Base-by-base conservation (phyloP, 1,140 invertebrate species). In the Drosophila lacertosa region DNA sequence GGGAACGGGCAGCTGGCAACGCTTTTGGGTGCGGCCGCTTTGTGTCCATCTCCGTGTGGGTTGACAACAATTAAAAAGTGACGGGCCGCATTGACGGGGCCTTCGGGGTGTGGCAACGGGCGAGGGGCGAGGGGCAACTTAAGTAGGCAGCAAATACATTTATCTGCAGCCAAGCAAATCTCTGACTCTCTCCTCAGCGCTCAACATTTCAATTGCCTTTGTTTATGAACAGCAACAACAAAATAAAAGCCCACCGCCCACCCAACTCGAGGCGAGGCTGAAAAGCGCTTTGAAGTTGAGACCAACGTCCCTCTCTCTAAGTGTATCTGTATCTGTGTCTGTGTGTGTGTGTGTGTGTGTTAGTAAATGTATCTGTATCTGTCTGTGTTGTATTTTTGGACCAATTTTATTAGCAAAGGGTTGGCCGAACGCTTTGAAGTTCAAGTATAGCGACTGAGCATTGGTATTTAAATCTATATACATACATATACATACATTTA, bases 11-110 rank as follows among this genome's bases (percentile, higher is more conserved):
- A 50, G 11, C 20, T 18, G 55, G 26, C 44, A 33, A 5, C 33
- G 45, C 51, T 59, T 65, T 65, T 66, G 67, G 67, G 67, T 70
- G 67, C 51, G 67, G 60, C 63, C 37, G 58, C 67, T 74, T 50
- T 73, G 63, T 73, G 70, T 76, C 74, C 74, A 77, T 62, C 44
- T 51, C 18, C 60, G 80, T 86, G 80, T 86, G 81, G 81, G 80
- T 84, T 86, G 80, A 86, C 80, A 84, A 84, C 80, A 84, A 84
- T 84, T 84, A 84, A 84, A 84, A 86, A 74, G 65, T 83, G 79
- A 78, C 71, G 73, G 68, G 62, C 76, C 50, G 42, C 68, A 79
- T 76, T 74, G 78, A 78, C 65, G 59, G 58, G 15, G 42, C 10
- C 24, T 7, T 40, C 26, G 50, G 39, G 60, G 47, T n/a, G 22